Evolutionary conservation across 2,797 vertebrate species (phyloP).

Genomic region (Pogoniulus pusillus): DNA sequence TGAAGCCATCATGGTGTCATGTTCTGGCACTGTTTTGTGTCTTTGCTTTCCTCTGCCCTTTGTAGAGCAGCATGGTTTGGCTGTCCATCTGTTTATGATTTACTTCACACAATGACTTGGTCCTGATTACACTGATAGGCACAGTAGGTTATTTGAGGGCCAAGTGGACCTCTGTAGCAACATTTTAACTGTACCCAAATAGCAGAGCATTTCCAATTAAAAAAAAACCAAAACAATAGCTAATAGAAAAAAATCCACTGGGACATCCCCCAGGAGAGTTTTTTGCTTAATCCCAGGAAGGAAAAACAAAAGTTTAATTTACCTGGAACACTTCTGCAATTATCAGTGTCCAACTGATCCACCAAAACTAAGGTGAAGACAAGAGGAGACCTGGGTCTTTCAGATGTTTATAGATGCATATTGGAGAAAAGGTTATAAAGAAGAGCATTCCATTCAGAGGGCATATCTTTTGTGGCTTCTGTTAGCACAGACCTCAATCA

Average conservation of each 20-base stretch:
- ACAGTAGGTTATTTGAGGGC: constrained; percentile 54
- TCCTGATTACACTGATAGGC: constrained; percentile 63
- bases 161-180: constrained; percentile 49
- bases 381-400: not conserved
- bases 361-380: not conserved
- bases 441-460: not conserved
- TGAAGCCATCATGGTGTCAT: constrained; percentile 19
- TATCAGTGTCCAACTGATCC: not conserved
- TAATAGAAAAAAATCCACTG: not conserved
- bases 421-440: not conserved
- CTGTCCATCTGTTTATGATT: constrained; percentile 69
- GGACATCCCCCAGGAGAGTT: not conserved
- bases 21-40: not conserved
- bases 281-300: not conserved
- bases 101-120: constrained; percentile 50
- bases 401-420: not conserved
- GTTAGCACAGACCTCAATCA: not conserved
- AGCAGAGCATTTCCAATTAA: not conserved
- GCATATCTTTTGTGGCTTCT: not conserved
- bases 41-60: constrained; percentile 25
- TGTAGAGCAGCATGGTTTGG: constrained; percentile 28
- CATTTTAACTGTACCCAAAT: not conserved
- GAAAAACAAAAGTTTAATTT: not conserved
- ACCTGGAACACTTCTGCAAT: not conserved
- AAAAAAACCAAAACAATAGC: not conserved